Percentiles rank a stretch among this genome's conserved stretches.
phyloP scores from a whole-genome alignment of 1,140 invertebrate genomes.

The Plodia interpunctella region DNA sequence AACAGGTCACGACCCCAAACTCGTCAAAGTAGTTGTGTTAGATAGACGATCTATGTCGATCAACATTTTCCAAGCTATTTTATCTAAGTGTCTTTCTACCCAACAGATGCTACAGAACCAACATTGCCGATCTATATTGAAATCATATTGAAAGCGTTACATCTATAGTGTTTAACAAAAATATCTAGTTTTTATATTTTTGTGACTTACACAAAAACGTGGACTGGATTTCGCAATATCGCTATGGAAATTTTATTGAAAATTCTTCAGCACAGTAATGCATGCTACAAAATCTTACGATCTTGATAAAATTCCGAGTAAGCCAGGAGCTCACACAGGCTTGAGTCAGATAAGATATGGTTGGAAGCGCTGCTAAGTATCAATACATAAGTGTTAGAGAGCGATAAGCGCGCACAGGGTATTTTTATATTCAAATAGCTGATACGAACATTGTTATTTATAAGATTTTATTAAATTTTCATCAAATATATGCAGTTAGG shows the following conservation, averaged over 20 bases:
- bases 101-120: neutral
- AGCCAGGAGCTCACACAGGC: neutral
- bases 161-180: too few relatives aligned
- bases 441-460: too few relatives aligned
- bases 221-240: too few relatives aligned
- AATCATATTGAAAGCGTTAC: neutral
- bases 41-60: neutral
- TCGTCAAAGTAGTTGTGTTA: too few relatives aligned
- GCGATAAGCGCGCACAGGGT: neutral
- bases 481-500: too few relatives aligned
- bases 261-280: neutral
- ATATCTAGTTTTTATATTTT: too few relatives aligned
- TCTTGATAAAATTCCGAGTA: neutral
- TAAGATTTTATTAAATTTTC: too few relatives aligned
- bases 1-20: too few relatives aligned
- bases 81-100: neutral
- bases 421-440: too few relatives aligned
- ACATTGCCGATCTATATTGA: neutral
- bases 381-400: neutral
- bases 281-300: neutral
- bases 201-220: too few relatives aligned
- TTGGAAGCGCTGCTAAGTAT: neutral
- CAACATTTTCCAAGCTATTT: neutral
- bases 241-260: too few relatives aligned
- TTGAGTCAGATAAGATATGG: neutral